Base-by-base conservation (phyloP, 1,140 invertebrate species). In the Pemphigus obesinymphae region DNA sequence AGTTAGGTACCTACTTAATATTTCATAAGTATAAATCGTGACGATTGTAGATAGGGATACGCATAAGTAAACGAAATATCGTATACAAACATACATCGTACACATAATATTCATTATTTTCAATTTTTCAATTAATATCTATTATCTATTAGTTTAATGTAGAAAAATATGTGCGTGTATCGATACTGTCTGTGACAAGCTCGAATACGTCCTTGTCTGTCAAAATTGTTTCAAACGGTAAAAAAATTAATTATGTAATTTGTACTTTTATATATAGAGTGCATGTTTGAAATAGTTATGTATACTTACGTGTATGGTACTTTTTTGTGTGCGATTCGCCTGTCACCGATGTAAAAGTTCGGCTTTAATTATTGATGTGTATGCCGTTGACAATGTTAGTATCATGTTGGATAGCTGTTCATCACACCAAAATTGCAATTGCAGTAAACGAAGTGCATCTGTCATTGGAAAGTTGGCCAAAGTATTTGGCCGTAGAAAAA, bases 401-500 rank as follows among this genome's bases (percentile, higher is more conserved):
- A 50, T 55, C 37, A 53, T 81, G 73, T 53, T 61, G 72, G 73
- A 82, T 58, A 61, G 82, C 82, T 68, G 83, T 40, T 61, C 75
- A 58, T 78, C 53, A 40, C 75, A 61, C 43, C 53, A 78, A 45
- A 80, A 43, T 40, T 72, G 82, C 50, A 72, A 70, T 10, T 63
- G 82, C 29, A 81, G 82, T 37, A 84, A 84, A 84, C 90, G 90
- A 85, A 87, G 89, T 63, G 90, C 90, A 83, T 89, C 93, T 83
- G 91, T 92, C 11, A 91, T 92, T 58, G 75, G 53, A 85, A 93
- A 93, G 86, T 84, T 93, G 82, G 90, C 91, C 84, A 89, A 92
- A 75, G 86, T 93, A 61, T 93, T 93, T 84, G 91, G 91, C 53
- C 93, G 92, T 91, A 88, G 92, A 83, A 92, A 93, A 85, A 93